A percentile compares a stretch with the other conserved stretches of the same genome.
These are phyloP conservation scores for Oreochromis niloticus DNA, from an alignment of 2,113 vertebrate genomes.

Conservation along the genomic window DNA sequence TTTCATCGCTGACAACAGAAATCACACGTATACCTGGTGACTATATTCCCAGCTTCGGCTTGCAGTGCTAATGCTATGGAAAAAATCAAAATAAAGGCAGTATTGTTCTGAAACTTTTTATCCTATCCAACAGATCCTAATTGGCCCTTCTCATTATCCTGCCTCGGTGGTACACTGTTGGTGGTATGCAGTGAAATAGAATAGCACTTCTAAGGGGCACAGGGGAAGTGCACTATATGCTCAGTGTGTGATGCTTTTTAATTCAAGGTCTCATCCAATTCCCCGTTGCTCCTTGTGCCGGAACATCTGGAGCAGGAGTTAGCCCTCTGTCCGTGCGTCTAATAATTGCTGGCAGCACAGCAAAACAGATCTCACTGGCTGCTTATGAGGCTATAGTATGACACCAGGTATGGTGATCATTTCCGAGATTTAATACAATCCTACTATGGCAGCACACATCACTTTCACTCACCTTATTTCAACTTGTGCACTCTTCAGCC, in stretches of 20 bases:
- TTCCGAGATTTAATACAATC: background rate
- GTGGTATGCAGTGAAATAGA: constrained; percentile 65
- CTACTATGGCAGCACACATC: background rate
- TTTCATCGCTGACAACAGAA: background rate
- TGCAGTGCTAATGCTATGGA: background rate
- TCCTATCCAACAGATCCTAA: constrained; percentile 53
- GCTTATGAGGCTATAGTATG: background rate
- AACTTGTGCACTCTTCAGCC: background rate
- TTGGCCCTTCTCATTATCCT: constrained; percentile 62
- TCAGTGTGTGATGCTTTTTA: constrained; percentile 60
- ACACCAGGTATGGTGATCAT: background rate
- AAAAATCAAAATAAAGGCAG: constrained; percentile 54
- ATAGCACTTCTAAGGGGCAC: constrained; percentile 59
- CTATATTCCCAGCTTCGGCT: background rate
- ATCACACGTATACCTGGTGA: background rate
- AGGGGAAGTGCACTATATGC: constrained; percentile 53
- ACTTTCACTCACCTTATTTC: constrained; percentile 15
- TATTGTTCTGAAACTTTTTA: constrained; percentile 50
- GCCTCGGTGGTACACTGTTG: constrained; percentile 48
- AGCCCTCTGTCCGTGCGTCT: constrained; percentile 33
- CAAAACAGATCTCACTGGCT: background rate
- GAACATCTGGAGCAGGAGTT: constrained; percentile 68
- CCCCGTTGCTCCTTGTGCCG: constrained; percentile 38
- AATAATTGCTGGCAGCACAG: constrained; percentile 52
- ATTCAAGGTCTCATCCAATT: constrained; percentile 73